Evolutionary conservation across 2,888 invertebrate genomes (phyloP).

Genomic region (Phaonia tiefii): DNA sequence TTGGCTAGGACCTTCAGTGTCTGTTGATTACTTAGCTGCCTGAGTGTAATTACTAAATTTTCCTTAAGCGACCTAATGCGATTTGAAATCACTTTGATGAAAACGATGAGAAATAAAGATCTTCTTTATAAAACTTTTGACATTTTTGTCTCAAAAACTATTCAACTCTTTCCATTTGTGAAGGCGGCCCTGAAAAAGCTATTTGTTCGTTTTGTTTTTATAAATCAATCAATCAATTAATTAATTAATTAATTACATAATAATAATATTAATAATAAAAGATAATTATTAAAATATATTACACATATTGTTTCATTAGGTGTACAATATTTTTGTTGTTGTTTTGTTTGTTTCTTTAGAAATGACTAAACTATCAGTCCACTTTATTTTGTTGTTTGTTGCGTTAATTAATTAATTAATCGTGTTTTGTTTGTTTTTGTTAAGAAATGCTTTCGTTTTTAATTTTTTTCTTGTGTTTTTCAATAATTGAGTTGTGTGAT

Average conservation of each 20-base stretch:
- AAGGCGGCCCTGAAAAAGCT: slow-evolving; percentile 36
- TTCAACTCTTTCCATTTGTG: slow-evolving; percentile 17
- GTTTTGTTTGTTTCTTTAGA: slow-evolving; percentile 37
- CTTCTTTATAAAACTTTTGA: too few species aligned
- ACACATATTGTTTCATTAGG: slow-evolving; percentile 49
- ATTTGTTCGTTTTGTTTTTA: slow-evolving; percentile 42
- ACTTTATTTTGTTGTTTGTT: slow-evolving; percentile 63
- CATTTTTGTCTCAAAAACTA: too few species aligned
- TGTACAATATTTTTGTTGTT: slow-evolving; percentile 41
- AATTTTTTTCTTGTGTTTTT: slow-evolving; percentile 37
- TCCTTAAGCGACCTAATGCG: too few species aligned
- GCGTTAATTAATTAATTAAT: slow-evolving; percentile 51
- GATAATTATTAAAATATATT: slow-evolving; percentile 47
- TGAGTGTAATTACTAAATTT: too few species aligned
- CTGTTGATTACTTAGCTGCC: too few species aligned
- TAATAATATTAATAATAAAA: slow-evolving; percentile 16
- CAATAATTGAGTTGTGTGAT: slow-evolving; percentile 59
- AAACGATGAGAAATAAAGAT: too few species aligned
- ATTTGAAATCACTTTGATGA: too few species aligned
- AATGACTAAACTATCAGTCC: slow-evolving; percentile 67
- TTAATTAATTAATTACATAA: slow-evolving; percentile 31
- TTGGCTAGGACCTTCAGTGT: too few species aligned
- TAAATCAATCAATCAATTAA: slow-evolving; percentile 11
- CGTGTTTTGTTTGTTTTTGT: slow-evolving; percentile 31
- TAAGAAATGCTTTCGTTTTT: slow-evolving; percentile 60